Evolutionary conservation across 2,888 invertebrate genomes (phyloP).

Genomic region (Calliphora vomitoria): DNA sequence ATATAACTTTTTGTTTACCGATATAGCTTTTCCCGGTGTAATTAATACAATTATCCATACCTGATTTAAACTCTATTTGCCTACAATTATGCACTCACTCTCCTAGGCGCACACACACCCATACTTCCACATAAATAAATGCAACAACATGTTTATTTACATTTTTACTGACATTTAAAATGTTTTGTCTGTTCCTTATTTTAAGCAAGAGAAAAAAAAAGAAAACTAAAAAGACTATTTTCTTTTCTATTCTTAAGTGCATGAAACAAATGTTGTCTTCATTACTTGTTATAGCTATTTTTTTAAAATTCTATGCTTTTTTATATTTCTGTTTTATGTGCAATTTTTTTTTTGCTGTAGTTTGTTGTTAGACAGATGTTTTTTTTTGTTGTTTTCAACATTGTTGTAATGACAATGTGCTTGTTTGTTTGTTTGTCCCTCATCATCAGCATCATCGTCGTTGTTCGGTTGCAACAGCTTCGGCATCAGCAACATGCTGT

Average conservation of each 20-base stretch:
- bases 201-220: neutral
- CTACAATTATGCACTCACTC: constrained; percentile 45
- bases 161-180: constrained; percentile 59
- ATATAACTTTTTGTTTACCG: no score
- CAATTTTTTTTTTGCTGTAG: constrained; percentile 34
- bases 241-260: constrained; percentile 50
- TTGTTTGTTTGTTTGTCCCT: constrained; percentile 56
- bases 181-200: constrained; percentile 62
- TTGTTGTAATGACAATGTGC: constrained; percentile 66
- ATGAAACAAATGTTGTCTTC: constrained; percentile 3
- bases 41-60: neutral
- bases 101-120: neutral
- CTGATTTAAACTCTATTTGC: constrained; percentile 42
- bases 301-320: constrained; percentile 27
- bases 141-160: constrained; percentile 44
- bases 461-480: neutral
- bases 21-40: no score
- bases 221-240: neutral
- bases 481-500: constrained; percentile 13
- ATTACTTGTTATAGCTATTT: constrained; percentile 23
- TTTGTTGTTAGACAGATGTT: constrained; percentile 66
- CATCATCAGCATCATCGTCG: neutral
- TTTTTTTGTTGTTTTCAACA: constrained; percentile 62
- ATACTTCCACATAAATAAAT: constrained; percentile 26
- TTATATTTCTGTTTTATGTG: constrained; percentile 22